Evolutionary conservation across 2,888 invertebrate genomes (phyloP), one percentile per base, ranked within the genome.

Genomic region (Omphaloscelis lunosa): DNA sequence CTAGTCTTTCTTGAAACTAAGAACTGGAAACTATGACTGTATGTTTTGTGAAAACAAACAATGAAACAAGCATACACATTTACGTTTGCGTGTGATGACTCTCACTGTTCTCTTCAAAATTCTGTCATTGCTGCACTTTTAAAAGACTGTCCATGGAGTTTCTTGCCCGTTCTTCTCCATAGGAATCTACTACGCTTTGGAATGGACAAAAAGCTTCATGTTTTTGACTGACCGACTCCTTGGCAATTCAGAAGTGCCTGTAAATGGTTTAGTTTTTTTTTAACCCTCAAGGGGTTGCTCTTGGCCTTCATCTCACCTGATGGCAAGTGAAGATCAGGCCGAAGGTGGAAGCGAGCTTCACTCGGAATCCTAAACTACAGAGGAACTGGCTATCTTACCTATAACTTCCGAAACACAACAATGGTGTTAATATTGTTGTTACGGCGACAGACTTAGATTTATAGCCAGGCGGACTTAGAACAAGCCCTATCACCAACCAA

Each of bases 31-130:
- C n/a, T 68, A 56, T 48, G 20, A 7, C 12, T 23, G 29, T 61
- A 45, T 84, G 69, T 84, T 79, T 79, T 29, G 34, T 66, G 17
- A 9, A 27, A 59, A 67, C 70, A 80, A 84, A 82, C 61, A 62
- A 27, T 56, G 4, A 56, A 56, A 56, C n/a, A 56, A 56, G 23
- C 12, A 56, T 5, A n/a, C n/a, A 12, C 27, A 56, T 56, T 56
- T 27, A 29, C 69, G 29, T 66, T 72, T 56, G n/a, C 58, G 63
- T 23, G 29, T 58, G 45, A 45, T 66, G 51, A 59, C n/a, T 69
- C 69, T 62, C 12, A n/a, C 51, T 20, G 41, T 58, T 72, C 29
- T 75, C 66, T 2, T 15, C 6, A 23, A 23, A n/a, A 20, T 23
- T 58, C 6, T 51, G 68, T 2, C 27, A 34, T 53, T 63, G 23